These are phyloP conservation scores for Andrena bucephala DNA, from an alignment of 2,888 invertebrate genomes.

Conservation along the genomic window DNA sequence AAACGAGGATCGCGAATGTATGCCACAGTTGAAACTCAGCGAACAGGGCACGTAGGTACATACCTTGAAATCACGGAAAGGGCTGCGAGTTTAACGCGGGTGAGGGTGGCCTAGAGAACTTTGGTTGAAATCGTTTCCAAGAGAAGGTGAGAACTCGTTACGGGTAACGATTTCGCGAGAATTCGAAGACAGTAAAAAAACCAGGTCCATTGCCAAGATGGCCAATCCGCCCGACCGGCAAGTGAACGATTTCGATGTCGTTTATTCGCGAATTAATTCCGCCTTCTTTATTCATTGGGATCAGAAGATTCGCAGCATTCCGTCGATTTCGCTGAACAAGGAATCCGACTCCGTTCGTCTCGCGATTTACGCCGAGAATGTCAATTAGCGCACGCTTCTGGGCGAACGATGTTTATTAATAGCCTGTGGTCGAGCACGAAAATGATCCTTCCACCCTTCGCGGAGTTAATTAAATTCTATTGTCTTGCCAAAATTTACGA, in stretches of 20 bases:
- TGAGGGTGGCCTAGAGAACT: not conserved
- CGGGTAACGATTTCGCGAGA: not conserved
- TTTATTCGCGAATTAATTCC: conserved; percentile 6
- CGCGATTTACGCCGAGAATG: conserved; percentile 21
- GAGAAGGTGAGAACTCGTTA: conserved; percentile 44
- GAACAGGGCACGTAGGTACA: conserved; percentile 42
- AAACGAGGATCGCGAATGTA: conserved; percentile 41
- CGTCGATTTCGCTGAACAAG: conserved; percentile 10
- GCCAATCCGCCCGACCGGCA: not conserved
- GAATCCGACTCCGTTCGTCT: not conserved
- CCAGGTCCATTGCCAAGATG: not conserved
- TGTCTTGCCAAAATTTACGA: conserved; percentile 22
- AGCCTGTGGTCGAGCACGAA: conserved; percentile 1
- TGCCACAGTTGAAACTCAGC: conserved; percentile 17
- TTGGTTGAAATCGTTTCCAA: conserved; percentile 34
- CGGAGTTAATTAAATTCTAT: conserved; percentile 40
- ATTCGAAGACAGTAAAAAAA: conserved; percentile 4
- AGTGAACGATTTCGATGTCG: not conserved
- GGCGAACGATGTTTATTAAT: conserved; percentile 31
- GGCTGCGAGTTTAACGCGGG: conserved; percentile 56
- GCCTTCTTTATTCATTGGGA: no score
- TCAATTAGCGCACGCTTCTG: conserved; percentile 21
- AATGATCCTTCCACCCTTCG: conserved; percentile 17
- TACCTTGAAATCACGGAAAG: conserved; percentile 37
- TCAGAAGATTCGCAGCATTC: not conserved